Evolutionary conservation across 2,888 invertebrate genomes (phyloP).

Genomic region (Smittia aterrima): DNA sequence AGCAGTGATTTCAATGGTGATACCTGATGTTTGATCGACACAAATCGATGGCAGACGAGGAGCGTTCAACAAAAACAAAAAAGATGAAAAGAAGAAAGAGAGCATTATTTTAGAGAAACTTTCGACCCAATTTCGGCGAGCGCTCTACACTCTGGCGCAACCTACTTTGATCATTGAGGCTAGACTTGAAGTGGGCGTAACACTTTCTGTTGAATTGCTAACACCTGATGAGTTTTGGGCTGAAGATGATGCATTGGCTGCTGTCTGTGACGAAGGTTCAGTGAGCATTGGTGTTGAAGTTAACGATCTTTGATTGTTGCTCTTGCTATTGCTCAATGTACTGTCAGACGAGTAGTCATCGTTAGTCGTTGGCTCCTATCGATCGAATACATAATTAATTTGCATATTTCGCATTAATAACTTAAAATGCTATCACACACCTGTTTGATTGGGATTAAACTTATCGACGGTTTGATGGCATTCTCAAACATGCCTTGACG

Average conservation of each 20-base stretch:
- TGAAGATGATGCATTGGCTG: constrained; percentile 48
- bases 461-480: constrained; percentile 78
- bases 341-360: constrained; percentile 44
- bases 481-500: constrained; percentile 50
- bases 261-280: constrained; percentile 45
- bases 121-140: constrained; percentile 28
- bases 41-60: background rate
- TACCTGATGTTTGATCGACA: constrained; percentile 51
- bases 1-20: constrained; percentile 82
- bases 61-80: background rate
- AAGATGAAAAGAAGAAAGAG: constrained; percentile 3
- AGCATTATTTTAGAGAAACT: constrained; percentile 26
- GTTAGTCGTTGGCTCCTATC: constrained; percentile 46
- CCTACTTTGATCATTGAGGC: constrained; percentile 74
- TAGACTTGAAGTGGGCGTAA: constrained; percentile 65
- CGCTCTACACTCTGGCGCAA: background rate
- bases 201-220: constrained; percentile 49
- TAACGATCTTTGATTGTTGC: constrained; percentile 49
- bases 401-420: background rate
- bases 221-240: constrained; percentile 49
- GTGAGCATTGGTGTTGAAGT: constrained; percentile 35
- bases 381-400: background rate
- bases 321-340: constrained; percentile 42
- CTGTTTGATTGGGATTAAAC: constrained; percentile 82
- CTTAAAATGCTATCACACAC: too few species aligned